phyloP scores from a whole-genome alignment of 2,113 vertebrate species.

The Procavia capensis region DNA sequence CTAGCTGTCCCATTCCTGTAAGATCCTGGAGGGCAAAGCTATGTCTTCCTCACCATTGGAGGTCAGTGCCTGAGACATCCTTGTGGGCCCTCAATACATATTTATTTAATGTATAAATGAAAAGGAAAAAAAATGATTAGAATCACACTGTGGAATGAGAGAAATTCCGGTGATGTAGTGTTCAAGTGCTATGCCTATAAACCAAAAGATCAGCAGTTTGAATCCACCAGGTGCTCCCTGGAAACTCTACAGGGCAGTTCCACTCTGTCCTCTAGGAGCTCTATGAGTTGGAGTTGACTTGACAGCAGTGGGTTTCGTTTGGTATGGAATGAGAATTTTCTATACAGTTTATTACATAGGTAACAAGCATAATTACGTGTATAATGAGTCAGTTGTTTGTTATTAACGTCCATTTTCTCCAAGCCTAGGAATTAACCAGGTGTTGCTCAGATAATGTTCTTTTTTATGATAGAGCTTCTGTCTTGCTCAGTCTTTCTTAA shows the following conservation, averaged over 20 bases:
- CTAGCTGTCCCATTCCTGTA: not conserved
- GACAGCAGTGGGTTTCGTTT: too few relatives aligned
- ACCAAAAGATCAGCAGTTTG: too few relatives aligned
- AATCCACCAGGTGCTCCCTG: too few relatives aligned
- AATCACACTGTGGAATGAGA: not conserved
- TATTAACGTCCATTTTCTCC: not conserved
- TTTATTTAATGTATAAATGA: not conserved
- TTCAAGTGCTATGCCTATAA: too few relatives aligned
- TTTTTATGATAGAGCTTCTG: not conserved
- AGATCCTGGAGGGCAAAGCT: not conserved
- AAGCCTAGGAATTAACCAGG: not conserved
- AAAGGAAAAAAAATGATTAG: not conserved
- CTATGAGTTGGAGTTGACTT: too few relatives aligned
- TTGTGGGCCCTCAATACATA: not conserved
- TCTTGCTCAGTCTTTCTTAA: not conserved
- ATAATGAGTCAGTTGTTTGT: not conserved
- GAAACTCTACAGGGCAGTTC: too few relatives aligned
- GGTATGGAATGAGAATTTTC: not conserved
- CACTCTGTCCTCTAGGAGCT: too few relatives aligned
- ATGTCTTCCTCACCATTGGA: not conserved
- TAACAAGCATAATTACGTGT: constrained; percentile 26
- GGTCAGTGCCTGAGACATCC: not conserved
- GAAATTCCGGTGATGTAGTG: too few relatives aligned
- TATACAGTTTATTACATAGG: not conserved
- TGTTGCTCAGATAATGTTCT: not conserved